A percentile compares a stretch with the other conserved stretches of the same genome.
phyloP scores from a whole-genome alignment of 2,888 invertebrate species.

The Drosophila picticornis region DNA sequence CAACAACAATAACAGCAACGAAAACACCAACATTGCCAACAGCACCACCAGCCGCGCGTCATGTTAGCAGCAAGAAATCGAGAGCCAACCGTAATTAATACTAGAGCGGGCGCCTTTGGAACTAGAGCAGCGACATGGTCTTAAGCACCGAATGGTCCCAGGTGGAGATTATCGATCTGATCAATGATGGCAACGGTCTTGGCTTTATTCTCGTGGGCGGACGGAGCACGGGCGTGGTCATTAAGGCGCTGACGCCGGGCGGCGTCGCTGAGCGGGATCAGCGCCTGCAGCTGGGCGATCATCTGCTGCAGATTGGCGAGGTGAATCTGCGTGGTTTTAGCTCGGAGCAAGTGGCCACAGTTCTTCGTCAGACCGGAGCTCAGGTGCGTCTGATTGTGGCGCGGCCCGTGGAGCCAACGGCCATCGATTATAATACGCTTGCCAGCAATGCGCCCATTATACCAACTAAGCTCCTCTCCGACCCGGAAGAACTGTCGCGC shows the following conservation, averaged over 20 bases:
- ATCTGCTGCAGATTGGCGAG: conserved; percentile 97
- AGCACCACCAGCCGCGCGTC: conserved; percentile 20
- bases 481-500: conserved; percentile 95
- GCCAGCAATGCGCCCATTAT: conserved; percentile 94
- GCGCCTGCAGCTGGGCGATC: conserved; percentile 98
- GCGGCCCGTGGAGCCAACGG: conserved; percentile 94
- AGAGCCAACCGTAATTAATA: conserved; percentile 29
- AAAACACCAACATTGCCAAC: conserved; percentile 61
- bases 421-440: conserved; percentile 90
- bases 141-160: conserved; percentile 99
- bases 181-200: conserved; percentile 98
- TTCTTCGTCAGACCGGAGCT: conserved; percentile 89
- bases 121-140: conserved; percentile 86
- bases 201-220: conserved; percentile 99
- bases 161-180: conserved; percentile 99
- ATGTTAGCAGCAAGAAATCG: conserved; percentile 52
- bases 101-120: conserved; percentile 16
- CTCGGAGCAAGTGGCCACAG: conserved; percentile 96
- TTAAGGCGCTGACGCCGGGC: conserved; percentile 98
- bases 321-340: conserved; percentile 98
- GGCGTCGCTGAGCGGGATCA: conserved; percentile 98
- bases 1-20: conserved; percentile 42
- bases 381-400: conserved; percentile 96
- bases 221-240: conserved; percentile 98
- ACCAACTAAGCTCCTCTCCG: conserved; percentile 95